Conservation (phyloP, 2,888 invertebrate genomes). For the Synanthedon formicaeformis region DNA sequence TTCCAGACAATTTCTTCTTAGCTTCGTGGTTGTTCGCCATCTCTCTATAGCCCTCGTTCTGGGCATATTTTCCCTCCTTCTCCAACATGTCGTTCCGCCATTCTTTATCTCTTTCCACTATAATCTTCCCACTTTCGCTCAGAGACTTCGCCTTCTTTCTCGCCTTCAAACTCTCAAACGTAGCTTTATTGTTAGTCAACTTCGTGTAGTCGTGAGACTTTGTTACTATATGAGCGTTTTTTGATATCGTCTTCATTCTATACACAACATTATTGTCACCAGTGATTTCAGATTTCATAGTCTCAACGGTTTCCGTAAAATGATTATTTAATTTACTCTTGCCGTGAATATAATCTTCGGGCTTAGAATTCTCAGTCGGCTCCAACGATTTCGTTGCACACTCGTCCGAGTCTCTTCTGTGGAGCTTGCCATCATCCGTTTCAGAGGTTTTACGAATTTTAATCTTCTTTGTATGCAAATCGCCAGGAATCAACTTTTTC, state of each 20-base stretch:
- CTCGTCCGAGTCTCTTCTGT: conserved; percentile 45
- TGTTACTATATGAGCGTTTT: conserved; percentile 63
- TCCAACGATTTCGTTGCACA: conserved; percentile 40
- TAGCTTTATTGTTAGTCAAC: conserved; percentile 42
- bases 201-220: conserved; percentile 56
- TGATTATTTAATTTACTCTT: conserved; percentile 57
- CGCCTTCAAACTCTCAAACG: conserved; percentile 42
- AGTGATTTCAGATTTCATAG: conserved; percentile 52
- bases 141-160: conserved; percentile 57
- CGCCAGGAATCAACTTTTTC: conserved; percentile 63
- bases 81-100: conserved; percentile 71
- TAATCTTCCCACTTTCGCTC: conserved; percentile 32
- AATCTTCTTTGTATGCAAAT: conserved; percentile 66
- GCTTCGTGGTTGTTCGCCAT: conserved; percentile 46
- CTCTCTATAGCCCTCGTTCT: conserved; percentile 67
- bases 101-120: conserved; percentile 61
- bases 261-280: conserved; percentile 55
- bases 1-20: conserved; percentile 56
- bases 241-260: conserved; percentile 61
- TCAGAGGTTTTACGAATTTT: conserved; percentile 59
- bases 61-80: conserved; percentile 66
- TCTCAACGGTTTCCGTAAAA: conserved; percentile 32
- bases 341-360: conserved; percentile 53
- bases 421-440: conserved; percentile 43
- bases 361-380: conserved; percentile 42